Conservation (phyloP, 1,140 invertebrate species). For the Caenorhabditis latens region DNA sequence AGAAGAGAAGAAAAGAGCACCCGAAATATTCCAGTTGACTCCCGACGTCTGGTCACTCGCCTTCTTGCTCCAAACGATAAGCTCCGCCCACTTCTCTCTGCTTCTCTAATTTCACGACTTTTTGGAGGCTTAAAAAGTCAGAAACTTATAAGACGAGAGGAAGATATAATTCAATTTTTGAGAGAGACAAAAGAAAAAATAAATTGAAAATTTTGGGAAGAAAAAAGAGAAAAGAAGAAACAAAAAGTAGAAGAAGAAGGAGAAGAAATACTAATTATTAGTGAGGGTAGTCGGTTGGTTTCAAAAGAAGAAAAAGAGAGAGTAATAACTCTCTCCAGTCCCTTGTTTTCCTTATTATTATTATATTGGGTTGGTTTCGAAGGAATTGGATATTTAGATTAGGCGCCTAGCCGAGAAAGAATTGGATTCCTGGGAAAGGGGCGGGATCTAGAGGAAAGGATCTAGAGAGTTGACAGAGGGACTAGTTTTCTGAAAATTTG, state of each 20-base stretch:
- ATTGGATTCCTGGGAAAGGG: too few species aligned
- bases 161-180: constrained; percentile 4
- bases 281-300: not conserved
- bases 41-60: not conserved
- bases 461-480: too few species aligned
- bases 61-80: not conserved
- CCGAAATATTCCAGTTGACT: not conserved
- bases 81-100: not conserved
- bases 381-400: too few species aligned
- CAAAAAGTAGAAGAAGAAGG: not conserved
- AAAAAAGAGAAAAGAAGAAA: not conserved
- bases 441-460: too few species aligned
- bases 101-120: not conserved
- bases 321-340: not conserved
- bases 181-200: not conserved
- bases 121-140: not conserved
- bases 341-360: not conserved
- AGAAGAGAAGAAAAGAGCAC: constrained; percentile 10
- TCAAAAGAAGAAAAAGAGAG: not conserved
- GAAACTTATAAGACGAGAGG: not conserved
- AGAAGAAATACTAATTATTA: constrained; percentile 39
- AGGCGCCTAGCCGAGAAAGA: too few species aligned
- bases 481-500: too few species aligned
- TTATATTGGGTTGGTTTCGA: not conserved
- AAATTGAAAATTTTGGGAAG: not conserved